Evolutionary conservation across 2,797 vertebrate genomes (phyloP).

Genomic region (Ctenopoma kingsleyae): DNA sequence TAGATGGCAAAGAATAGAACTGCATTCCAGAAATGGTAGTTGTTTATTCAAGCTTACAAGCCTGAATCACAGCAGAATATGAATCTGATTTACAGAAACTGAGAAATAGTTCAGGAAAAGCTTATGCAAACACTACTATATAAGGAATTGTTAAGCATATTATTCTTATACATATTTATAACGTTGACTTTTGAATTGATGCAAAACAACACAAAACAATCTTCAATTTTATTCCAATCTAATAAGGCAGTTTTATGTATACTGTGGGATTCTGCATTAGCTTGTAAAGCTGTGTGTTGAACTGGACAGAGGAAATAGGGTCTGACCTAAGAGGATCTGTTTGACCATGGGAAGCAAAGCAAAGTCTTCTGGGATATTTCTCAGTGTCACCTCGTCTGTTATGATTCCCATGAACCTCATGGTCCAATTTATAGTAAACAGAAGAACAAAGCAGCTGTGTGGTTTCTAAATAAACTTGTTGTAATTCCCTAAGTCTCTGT

Average conservation of each 20-base stretch:
- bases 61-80: slow-evolving; percentile 9
- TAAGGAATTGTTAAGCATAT: not conserved
- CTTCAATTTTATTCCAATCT: not conserved
- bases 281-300: slow-evolving; percentile 63
- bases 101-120: slow-evolving; percentile 1
- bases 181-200: slow-evolving; percentile 6
- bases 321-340: slow-evolving; percentile 73
- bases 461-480: slow-evolving; percentile 54
- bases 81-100: not conserved
- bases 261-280: slow-evolving; percentile 55
- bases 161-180: not conserved
- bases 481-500: slow-evolving; percentile 22
- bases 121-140: not conserved
- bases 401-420: slow-evolving; percentile 80
- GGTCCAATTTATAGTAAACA: slow-evolving; percentile 46
- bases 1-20: slow-evolving; percentile 12
- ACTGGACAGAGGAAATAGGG: slow-evolving; percentile 71
- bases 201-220: not conserved
- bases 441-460: slow-evolving; percentile 55
- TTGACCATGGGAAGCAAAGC: slow-evolving; percentile 80
- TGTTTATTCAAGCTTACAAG: slow-evolving; percentile 36
- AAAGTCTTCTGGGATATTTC: slow-evolving; percentile 73
- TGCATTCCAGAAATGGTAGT: slow-evolving; percentile 43
- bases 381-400: slow-evolving; percentile 69
- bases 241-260: slow-evolving; percentile 55